Conservation (phyloP, 2,113 vertebrate species). For the Periophthalmus modestus region DNA sequence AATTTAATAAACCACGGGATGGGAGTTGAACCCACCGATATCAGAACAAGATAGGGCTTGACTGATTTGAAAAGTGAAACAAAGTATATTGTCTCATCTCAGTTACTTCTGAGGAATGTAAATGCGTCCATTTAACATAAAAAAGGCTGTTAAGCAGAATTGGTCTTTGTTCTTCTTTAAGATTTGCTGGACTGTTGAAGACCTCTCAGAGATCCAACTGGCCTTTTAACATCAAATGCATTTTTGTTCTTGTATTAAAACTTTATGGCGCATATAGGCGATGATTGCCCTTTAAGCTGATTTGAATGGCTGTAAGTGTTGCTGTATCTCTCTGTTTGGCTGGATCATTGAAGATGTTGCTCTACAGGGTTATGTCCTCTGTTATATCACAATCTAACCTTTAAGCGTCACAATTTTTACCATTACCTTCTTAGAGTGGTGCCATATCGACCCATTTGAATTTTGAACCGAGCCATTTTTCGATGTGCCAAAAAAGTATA, state of each 20-base stretch:
- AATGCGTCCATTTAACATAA: slow-evolving; percentile 4
- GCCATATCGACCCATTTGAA: slow-evolving; percentile 21
- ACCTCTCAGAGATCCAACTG: background rate
- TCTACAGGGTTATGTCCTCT: slow-evolving; percentile 3
- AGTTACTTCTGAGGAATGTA: background rate
- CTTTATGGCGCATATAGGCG: slow-evolving; percentile 12
- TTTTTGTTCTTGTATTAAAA: slow-evolving; percentile 15
- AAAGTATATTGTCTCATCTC: background rate
- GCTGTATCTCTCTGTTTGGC: background rate
- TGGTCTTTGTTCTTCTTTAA: slow-evolving; percentile 1
- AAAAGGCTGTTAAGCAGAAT: slow-evolving; percentile 9
- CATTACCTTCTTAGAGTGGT: slow-evolving; percentile 6
- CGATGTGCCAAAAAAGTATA: slow-evolving; percentile 8
- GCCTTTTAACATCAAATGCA: slow-evolving; percentile 11
- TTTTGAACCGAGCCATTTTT: slow-evolving; percentile 25
- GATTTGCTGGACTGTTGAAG: slow-evolving; percentile 8
- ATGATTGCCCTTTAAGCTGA: slow-evolving; percentile 10
- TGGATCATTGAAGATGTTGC: slow-evolving; percentile 5
- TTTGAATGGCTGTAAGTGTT: slow-evolving; percentile 4
- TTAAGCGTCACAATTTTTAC: slow-evolving; percentile 15
- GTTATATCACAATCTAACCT: slow-evolving; percentile 14
- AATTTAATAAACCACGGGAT: background rate
- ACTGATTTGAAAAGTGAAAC: background rate
- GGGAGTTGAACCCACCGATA: background rate
- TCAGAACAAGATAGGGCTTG: background rate